Evolutionary conservation across 2,888 invertebrate genomes (phyloP), one percentile per base, ranked within the genome.

Genomic region (Hydriomena furcata): DNA sequence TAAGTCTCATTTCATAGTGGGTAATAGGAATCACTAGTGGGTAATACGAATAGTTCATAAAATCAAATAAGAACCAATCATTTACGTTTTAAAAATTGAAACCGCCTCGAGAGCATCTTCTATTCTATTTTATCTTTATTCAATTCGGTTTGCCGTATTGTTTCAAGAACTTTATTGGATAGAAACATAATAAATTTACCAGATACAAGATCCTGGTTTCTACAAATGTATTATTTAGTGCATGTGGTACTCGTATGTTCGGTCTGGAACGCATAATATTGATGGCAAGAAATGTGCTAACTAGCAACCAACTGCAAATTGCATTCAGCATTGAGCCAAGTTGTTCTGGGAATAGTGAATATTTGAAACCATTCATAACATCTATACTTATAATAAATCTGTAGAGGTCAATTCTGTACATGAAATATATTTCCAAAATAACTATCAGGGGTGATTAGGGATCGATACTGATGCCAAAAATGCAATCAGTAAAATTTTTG

Each of bases 351-450:
- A 45, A 41, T 45, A 27, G 23, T 47, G 27, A 48, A 48, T 52
- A 52, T 47, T 52, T 44, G 10, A 52, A 41, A 44, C 27, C 31
- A 40, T 43, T 35, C 24, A 30, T 48, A 42, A 43, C 48, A 49
- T 47, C n/a, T n/a, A n/a, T n/a, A n/a, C n/a, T n/a, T n/a, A n/a
- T n/a, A n/a, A n/a, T n/a, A n/a, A n/a, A n/a, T n/a, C n/a, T n/a
- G n/a, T n/a, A n/a, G n/a, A n/a, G n/a, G n/a, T n/a, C n/a, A n/a
- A n/a, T n/a, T n/a, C n/a, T n/a, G n/a, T n/a, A n/a, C n/a, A n/a
- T n/a, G n/a, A n/a, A n/a, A n/a, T n/a, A n/a, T n/a, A n/a, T n/a
- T n/a, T n/a, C n/a, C n/a, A n/a, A n/a, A n/a, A n/a, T n/a, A n/a
- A n/a, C n/a, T n/a, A n/a, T n/a, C n/a, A n/a, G n/a, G n/a, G n/a